Conservation (phyloP, 2,888 invertebrate species). For the Rhagonycha fulva region DNA sequence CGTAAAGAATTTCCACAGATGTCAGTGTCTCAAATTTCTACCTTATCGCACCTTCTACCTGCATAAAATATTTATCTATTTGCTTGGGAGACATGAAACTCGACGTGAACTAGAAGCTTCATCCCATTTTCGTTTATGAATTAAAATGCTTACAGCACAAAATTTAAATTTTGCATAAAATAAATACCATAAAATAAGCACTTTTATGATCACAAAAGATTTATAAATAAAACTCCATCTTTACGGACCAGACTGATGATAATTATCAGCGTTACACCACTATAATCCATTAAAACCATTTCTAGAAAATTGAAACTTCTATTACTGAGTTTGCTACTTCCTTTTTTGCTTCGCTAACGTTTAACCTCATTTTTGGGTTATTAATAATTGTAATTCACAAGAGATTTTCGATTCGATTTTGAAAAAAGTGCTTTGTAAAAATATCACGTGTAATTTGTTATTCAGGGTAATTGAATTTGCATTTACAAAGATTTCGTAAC, state of each 20-base stretch:
- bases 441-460: conserved; percentile 7
- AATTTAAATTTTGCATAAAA: no score
- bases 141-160: no score
- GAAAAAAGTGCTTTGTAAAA: conserved; percentile 1
- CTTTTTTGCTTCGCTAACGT: neutral
- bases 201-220: neutral
- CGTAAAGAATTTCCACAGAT: no score
- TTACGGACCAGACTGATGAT: neutral
- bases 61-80: no score
- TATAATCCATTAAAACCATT: neutral
- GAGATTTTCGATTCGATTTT: neutral
- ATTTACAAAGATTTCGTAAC: conserved; percentile 15
- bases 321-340: neutral
- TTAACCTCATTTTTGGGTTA: neutral
- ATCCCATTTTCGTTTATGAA: no score
- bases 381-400: neutral
- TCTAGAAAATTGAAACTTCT: neutral
- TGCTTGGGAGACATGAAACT: no score
- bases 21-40: no score
- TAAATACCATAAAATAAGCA: no score
- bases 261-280: neutral
- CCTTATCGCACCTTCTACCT: no score
- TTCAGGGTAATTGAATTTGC: conserved; percentile 11
- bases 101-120: no score
- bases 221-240: neutral